Evolutionary conservation across 2,113 vertebrate species (phyloP), one percentile per base, ranked within the genome.

Genomic region (Heteronetta atricapilla): DNA sequence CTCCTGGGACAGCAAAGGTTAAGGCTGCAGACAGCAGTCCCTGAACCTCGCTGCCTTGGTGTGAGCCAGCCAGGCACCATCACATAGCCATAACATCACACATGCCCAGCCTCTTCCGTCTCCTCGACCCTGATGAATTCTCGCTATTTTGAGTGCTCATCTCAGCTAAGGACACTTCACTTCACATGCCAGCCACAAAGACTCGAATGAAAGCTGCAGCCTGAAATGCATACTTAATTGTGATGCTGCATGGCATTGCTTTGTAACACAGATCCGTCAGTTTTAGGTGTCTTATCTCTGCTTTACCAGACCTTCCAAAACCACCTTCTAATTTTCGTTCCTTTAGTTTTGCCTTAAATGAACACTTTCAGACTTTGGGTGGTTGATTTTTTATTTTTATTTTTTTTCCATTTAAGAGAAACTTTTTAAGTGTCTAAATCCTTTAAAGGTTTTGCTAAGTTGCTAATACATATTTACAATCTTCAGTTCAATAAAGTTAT

Each of bases 1-100:
- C 64, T 87, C 46, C 42, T 12, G 36, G 36, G 18, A 17, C 58
- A 52, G 78, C 55, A 44, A 55, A 58, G 53, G 33, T 31, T 11
- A 42, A 36, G 48, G 48, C 33, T 60, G 55, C 62, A 25, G n/a
- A 11, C 10, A 52, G 69, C 40, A 44, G 33, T 40, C 28, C 82
- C 46, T 53, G 26, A 0, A 40, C 21, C 40, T 67, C 0, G 2
- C 2, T 55, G 29, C 64, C 50, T 56, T 10, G 1, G 20, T 4
- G 29, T 0, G 4, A 83, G 33, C 36, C 13, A 3, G 38, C 13
- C 0, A 1, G 16, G 12, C 67, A 38, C 16, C 0, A 3, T 13
- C 34, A 1, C 0, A 19, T 0, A 21, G 48, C 77, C 10, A 2
- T 48, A 48, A 4, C 4, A 0, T 0, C 2, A 44, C 18, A 31